Percentiles rank a stretch among this genome's conserved stretches.
phyloP scores from a whole-genome alignment of 30 jellyfish, hydroid and myxozoan species.

The Aurelia sp. region DNA sequence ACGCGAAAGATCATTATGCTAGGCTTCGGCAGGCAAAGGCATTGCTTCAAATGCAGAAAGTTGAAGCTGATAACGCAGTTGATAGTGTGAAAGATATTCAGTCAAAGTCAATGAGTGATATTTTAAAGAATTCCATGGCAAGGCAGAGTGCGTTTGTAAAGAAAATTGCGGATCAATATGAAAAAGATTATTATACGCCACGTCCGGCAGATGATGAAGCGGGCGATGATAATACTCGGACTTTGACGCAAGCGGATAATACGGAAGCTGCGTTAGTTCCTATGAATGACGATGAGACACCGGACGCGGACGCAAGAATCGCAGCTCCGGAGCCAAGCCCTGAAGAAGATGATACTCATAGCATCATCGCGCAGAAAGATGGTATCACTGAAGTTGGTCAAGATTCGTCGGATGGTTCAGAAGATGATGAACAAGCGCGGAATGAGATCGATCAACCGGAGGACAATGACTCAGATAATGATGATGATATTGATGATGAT shows the following conservation, averaged over 20 bases:
- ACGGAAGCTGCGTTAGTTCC: constrained; percentile 24
- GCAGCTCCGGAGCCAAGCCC: background rate
- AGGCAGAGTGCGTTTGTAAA: constrained; percentile 70
- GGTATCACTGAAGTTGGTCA: constrained; percentile 39
- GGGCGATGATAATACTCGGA: constrained; percentile 6
- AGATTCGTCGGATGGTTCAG: constrained; percentile 38
- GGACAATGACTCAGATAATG: background rate
- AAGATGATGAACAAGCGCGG: background rate
- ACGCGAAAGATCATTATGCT: constrained; percentile 37
- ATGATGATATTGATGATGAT: constrained; percentile 24
- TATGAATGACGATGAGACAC: background rate
- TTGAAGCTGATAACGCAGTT: constrained; percentile 73
- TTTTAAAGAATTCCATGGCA: constrained; percentile 55
- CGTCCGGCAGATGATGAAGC: constrained; percentile 6
- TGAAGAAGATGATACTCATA: constrained; percentile 22
- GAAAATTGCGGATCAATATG: constrained; percentile 58
- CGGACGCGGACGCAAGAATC: background rate
- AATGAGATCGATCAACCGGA: constrained; percentile 10
- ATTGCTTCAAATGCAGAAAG: constrained; percentile 65
- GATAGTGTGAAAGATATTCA: constrained; percentile 64
- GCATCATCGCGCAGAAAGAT: constrained; percentile 41
- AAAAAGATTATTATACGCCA: constrained; percentile 49
- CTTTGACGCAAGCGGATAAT: background rate
- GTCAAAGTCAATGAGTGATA: constrained; percentile 38
- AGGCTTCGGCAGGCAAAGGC: constrained; percentile 69